Evolutionary conservation across 1,140 invertebrate genomes (phyloP).

Genomic region (Fopius arisanus): DNA sequence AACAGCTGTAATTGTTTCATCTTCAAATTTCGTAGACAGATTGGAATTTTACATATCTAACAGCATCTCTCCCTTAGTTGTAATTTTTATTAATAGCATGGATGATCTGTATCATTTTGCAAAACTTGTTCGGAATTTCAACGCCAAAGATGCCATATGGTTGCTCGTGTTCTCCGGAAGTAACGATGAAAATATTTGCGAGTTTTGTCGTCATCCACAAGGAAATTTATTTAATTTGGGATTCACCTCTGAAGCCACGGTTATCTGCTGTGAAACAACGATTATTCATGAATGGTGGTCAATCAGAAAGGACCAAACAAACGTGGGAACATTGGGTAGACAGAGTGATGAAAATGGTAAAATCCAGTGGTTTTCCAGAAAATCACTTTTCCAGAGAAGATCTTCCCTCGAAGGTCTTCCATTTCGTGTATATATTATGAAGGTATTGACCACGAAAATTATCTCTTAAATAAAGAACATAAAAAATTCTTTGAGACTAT

Average conservation of each 20-base stretch:
- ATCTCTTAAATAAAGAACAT: too few relatives aligned
- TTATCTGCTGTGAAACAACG: slow-evolving; percentile 12
- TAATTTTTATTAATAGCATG: slow-evolving; percentile 33
- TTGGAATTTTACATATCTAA: neutral
- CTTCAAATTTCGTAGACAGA: slow-evolving; percentile 15
- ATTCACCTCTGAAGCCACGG: slow-evolving; percentile 27
- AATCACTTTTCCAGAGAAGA: slow-evolving; percentile 27
- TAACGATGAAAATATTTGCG: neutral
- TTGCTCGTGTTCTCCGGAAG: neutral
- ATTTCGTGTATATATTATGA: slow-evolving; percentile 34
- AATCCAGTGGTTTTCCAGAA: neutral
- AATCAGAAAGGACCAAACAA: slow-evolving; percentile 18
- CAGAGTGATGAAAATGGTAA: neutral
- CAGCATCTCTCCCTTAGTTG: slow-evolving; percentile 34
- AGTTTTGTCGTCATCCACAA: slow-evolving; percentile 8
- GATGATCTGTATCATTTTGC: slow-evolving; percentile 29
- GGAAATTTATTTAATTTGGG: slow-evolving; percentile 22
- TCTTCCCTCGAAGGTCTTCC: neutral
- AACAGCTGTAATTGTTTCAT: slow-evolving; percentile 23
- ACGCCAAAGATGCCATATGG: slow-evolving; percentile 31
- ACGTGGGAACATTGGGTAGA: slow-evolving; percentile 34
- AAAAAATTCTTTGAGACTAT: neutral
- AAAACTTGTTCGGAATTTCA: neutral
- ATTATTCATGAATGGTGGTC: slow-evolving; percentile 30
- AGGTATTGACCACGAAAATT: slow-evolving; percentile 28